Conservation (phyloP, 2,113 vertebrate genomes). For the Collichthys lucidus region DNA sequence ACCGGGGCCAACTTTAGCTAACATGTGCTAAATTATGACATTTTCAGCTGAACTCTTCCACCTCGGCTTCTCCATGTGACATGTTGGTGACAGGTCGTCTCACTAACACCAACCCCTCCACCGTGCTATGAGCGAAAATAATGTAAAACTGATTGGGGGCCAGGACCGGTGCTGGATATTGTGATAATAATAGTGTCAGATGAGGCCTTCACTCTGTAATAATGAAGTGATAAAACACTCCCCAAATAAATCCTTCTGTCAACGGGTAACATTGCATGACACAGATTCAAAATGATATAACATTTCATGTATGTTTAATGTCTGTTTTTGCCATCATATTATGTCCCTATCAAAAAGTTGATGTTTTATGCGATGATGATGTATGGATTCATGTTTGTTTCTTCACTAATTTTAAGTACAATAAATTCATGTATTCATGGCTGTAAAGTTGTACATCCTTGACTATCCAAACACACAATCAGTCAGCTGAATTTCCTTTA, state of each 20-base stretch:
- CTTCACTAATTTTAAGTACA: neutral
- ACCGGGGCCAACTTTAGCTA: neutral
- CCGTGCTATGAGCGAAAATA: neutral
- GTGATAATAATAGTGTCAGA: too few species aligned
- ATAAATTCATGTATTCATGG: slow-evolving; percentile 20
- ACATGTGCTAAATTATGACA: neutral
- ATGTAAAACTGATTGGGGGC: neutral
- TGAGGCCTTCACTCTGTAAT: too few species aligned
- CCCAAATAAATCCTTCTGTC: neutral
- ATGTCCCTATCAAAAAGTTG: neutral
- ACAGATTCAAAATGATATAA: neutral
- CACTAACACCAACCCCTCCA: neutral
- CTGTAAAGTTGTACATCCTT: neutral
- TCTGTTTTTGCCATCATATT: neutral
- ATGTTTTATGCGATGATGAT: neutral
- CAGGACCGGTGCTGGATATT: too few species aligned
- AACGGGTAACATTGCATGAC: neutral
- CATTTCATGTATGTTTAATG: neutral
- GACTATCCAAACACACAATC: neutral
- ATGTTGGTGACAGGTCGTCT: neutral
- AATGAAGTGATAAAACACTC: neutral
- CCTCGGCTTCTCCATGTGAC: too few species aligned
- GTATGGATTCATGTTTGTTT: neutral
- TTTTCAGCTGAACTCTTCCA: neutral
- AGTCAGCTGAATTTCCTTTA: neutral